These are phyloP conservation scores for Eufriesea mexicana DNA, from an alignment of 1,140 invertebrate species.

Conservation along the genomic window DNA sequence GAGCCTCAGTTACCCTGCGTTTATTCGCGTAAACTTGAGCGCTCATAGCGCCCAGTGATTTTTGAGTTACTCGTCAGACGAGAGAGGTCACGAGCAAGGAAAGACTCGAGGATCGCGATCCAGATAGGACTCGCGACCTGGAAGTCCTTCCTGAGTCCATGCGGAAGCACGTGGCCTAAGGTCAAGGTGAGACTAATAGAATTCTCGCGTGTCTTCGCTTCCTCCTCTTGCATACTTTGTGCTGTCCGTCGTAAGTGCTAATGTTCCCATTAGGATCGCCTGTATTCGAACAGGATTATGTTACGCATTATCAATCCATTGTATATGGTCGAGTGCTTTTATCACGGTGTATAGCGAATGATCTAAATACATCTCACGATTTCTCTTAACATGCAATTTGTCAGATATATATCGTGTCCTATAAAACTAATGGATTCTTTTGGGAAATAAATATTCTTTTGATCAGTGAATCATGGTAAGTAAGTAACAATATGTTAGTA, in stretches of 20 bases:
- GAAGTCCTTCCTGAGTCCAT: conserved; percentile 74
- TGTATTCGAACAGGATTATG: background rate
- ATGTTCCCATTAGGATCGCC: background rate
- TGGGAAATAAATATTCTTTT: background rate
- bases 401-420: too few species aligned
- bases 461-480: background rate
- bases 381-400: background rate
- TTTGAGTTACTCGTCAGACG: conserved; percentile 44
- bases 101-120: conserved; percentile 67
- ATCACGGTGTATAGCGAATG: background rate
- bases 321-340: background rate
- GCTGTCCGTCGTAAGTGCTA: background rate
- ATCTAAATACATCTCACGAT: background rate
- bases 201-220: conserved; percentile 37
- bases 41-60: conserved; percentile 62
- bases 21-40: conserved; percentile 76
- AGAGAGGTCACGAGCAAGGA: conserved; percentile 45
- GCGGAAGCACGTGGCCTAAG: conserved; percentile 71
- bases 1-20: conserved; percentile 78
- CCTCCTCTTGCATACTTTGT: background rate
- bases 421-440: background rate
- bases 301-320: background rate
- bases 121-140: conserved; percentile 65
- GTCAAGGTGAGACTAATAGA: conserved; percentile 70
- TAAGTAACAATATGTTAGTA: background rate